Percentiles rank a stretch among this genome's conserved stretches.
Evolutionary conservation across 2,888 invertebrate species (phyloP).

Genomic region (Leptinotarsa haldemani): DNA sequence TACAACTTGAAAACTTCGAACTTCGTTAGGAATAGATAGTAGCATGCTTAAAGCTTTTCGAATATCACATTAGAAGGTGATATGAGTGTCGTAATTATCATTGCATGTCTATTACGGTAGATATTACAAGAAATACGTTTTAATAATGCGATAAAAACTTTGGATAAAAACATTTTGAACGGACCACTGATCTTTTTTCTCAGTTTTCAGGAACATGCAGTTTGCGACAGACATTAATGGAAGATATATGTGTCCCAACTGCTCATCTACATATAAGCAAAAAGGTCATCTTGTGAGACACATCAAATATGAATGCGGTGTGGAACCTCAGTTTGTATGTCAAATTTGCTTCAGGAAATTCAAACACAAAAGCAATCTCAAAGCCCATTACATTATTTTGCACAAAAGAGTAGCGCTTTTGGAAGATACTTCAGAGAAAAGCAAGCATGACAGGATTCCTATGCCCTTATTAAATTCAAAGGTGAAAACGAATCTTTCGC

Average conservation of each 20-base stretch:
- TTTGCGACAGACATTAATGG: conserved; percentile 54
- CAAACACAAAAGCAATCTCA: conserved; percentile 32
- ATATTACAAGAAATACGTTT: neutral
- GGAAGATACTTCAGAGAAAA: neutral
- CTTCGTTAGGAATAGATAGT: too few species aligned
- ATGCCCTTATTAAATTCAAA: neutral
- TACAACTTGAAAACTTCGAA: too few species aligned
- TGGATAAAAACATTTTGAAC: too few species aligned
- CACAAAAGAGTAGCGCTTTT: neutral
- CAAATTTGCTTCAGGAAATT: conserved; percentile 46
- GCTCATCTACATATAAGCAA: conserved; percentile 32
- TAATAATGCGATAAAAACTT: neutral
- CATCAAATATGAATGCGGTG: conserved; percentile 61
- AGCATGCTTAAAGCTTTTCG: too few species aligned
- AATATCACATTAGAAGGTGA: too few species aligned
- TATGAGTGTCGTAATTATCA: too few species aligned
- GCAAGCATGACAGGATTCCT: neutral
- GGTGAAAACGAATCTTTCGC: neutral
- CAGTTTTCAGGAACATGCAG: conserved; percentile 56
- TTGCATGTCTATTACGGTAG: neutral
- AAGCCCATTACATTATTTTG: neutral
- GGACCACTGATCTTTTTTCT: conserved; percentile 1
- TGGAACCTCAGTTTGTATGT: conserved; percentile 62
- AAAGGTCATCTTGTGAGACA: conserved; percentile 65
- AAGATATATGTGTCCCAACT: conserved; percentile 30